Base-by-base conservation (phyloP, 2,113 vertebrate genomes). In the Alethe diademata region DNA sequence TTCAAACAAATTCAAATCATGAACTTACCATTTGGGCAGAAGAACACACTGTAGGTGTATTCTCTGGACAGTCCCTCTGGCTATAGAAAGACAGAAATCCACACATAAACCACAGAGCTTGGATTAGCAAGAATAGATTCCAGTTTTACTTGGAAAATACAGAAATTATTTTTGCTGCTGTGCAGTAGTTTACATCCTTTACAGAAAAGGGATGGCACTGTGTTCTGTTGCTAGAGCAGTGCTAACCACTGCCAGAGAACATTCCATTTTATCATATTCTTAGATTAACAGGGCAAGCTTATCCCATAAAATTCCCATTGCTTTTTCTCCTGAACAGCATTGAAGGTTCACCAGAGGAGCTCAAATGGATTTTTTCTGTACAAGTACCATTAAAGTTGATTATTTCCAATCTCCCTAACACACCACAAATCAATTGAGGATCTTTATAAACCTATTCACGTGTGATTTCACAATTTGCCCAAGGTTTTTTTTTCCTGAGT, bases 31-130 rank as follows among this genome's bases (percentile, higher is more conserved):
- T 99, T 99, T 35, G 99, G 99, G 84, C 99, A 99, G 97, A 99
- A 99, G 97, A 99, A 99, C 51, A 99, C 98, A 11, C 99, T 99
- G 97, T 99, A 99, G 29, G 99, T 99, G 78, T 99, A 99, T 66
- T 99, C 98, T 88, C 98, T 97, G 75, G 98, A 96, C 51, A 99
- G 97, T 88, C 99, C 99, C 92, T 99, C 99, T 84, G 99, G 98
- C 99, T 99, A 85, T 14, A 89, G 90, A 94, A 85, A 89, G 93
- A 91, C 79, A 92, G 70, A 94, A 94, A 96, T 45, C 14, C 65
- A 73, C 25, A 50, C 17, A 47, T 54, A 78, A 75, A 45, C 65
- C 28, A 18, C 40, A 53, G 24, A 12, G 31, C 25, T 78, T 65
- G 60, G 60, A 47, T 75, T 16, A 65, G 66, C 60, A 56, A 42